phyloP scores from a whole-genome alignment of 2,888 invertebrate species.

The Cremastinae sp. region DNA sequence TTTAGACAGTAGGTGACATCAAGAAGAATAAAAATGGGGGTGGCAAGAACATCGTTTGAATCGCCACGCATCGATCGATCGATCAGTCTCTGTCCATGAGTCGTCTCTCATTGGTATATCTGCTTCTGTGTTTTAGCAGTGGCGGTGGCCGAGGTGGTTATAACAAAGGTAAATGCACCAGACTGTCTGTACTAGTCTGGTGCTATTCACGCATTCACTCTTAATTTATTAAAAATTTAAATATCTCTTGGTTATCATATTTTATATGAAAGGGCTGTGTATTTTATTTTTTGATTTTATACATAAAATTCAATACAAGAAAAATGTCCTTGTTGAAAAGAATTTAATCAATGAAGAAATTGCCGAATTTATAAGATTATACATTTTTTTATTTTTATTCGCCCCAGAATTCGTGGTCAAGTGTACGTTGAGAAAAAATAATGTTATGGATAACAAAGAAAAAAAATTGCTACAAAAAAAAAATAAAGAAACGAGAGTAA shows the following conservation, averaged over 20 bases:
- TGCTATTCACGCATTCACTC: slow-evolving; percentile 86
- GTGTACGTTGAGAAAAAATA: slow-evolving; percentile 63
- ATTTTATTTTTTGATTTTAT: too few relatives aligned
- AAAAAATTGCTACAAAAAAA: not conserved
- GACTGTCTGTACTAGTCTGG: slow-evolving; percentile 85
- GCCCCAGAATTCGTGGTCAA: too few relatives aligned
- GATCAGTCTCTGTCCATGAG: slow-evolving; percentile 82
- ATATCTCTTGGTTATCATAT: slow-evolving; percentile 78
- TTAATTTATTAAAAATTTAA: slow-evolving; percentile 78
- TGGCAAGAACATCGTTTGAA: slow-evolving; percentile 82
- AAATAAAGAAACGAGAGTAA: slow-evolving; percentile 59
- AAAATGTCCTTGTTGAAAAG: too few relatives aligned
- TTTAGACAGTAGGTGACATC: slow-evolving; percentile 83
- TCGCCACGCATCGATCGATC: slow-evolving; percentile 82
- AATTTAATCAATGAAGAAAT: too few relatives aligned
- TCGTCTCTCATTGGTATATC: slow-evolving; percentile 87
- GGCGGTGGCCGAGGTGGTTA: slow-evolving; percentile 97
- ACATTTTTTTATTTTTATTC: too few relatives aligned
- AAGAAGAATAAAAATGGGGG: slow-evolving; percentile 81
- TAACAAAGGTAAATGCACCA: slow-evolving; percentile 97
- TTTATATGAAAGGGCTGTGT: slow-evolving; percentile 80
- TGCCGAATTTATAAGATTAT: too few relatives aligned
- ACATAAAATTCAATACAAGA: too few relatives aligned
- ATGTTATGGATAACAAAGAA: slow-evolving; percentile 21
- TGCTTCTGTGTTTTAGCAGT: slow-evolving; percentile 94